Percentiles rank a stretch among this genome's conserved stretches.
phyloP scores from a whole-genome alignment of 64 coral and sea anemone genomes.

The Cladopsammia gracilis region DNA sequence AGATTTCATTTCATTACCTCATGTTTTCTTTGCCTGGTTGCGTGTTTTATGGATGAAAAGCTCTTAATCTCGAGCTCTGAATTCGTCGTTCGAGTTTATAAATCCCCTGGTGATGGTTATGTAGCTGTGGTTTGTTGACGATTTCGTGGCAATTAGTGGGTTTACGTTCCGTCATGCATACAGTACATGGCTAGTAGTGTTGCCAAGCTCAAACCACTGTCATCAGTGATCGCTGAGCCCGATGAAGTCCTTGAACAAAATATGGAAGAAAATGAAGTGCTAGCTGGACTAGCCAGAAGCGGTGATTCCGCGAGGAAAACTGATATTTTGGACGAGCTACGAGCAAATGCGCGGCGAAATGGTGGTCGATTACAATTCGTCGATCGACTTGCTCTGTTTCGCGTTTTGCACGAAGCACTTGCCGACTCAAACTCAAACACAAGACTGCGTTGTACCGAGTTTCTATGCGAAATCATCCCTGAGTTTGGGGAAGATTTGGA shows the following conservation, averaged over 20 bases:
- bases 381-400: conserved; percentile 91
- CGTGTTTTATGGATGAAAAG: not conserved
- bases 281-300: conserved; percentile 79
- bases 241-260: conserved; percentile 92
- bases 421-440: conserved; percentile 86
- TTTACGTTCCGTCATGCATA: conserved; percentile 42
- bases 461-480: conserved; percentile 94
- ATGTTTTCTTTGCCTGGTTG: conserved; percentile 42
- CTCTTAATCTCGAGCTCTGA: not conserved
- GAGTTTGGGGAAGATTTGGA: conserved; percentile 94
- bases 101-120: conserved; percentile 19
- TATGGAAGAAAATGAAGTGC: conserved; percentile 95
- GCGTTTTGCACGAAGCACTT: conserved; percentile 87
- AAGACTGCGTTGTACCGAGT: conserved; percentile 90
- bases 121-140: conserved; percentile 41
- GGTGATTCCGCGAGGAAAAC: conserved; percentile 80
- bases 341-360: conserved; percentile 90
- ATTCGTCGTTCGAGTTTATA: conserved; percentile 13
- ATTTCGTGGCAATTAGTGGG: conserved; percentile 36
- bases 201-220: conserved; percentile 95
- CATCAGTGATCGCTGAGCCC: conserved; percentile 93
- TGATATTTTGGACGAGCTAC: conserved; percentile 84
- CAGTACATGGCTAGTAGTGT: conserved; percentile 95
- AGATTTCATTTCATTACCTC: conserved; percentile 37
- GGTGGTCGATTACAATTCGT: conserved; percentile 96